These are phyloP conservation scores for Ormia ochracea DNA, from an alignment of 2,888 invertebrate genomes.

Conservation along the genomic window DNA sequence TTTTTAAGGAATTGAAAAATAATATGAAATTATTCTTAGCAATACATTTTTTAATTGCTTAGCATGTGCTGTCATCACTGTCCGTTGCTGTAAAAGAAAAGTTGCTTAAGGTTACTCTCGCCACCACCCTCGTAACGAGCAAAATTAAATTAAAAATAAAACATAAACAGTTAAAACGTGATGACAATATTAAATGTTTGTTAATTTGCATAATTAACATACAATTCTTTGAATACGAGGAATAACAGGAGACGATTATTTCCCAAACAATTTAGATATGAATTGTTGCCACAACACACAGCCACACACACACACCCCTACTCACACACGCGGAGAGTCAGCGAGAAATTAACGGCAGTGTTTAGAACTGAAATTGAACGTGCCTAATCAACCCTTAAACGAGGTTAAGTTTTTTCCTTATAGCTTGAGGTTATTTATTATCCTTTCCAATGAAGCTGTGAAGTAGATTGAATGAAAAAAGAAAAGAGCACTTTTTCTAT, in stretches of 20 bases:
- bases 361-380: conserved; percentile 48
- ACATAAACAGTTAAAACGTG: conserved; percentile 67
- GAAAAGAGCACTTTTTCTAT: conserved; percentile 29
- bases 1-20: too few relatives aligned
- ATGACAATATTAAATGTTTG: conserved; percentile 75
- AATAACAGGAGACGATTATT: background rate
- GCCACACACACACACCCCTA: too few relatives aligned
- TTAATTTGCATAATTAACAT: conserved; percentile 74
- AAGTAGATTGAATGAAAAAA: background rate
- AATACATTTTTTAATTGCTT: too few relatives aligned
- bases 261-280: conserved; percentile 23
- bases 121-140: background rate
- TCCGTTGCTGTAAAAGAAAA: too few relatives aligned
- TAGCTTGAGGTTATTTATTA: conserved; percentile 54
- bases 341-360: conserved; percentile 27
- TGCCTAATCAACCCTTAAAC: conserved; percentile 75
- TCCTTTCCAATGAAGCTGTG: conserved; percentile 1
- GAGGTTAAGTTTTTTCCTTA: conserved; percentile 70
- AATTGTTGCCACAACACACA: too few relatives aligned
- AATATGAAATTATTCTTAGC: too few relatives aligned
- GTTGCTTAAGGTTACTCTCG: too few relatives aligned
- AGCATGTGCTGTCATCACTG: too few relatives aligned
- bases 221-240: conserved; percentile 19
- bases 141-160: conserved; percentile 30
- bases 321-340: background rate